Evolutionary conservation across 2,797 vertebrate genomes (phyloP).

Genomic region (Eulemur rubriventer): DNA sequence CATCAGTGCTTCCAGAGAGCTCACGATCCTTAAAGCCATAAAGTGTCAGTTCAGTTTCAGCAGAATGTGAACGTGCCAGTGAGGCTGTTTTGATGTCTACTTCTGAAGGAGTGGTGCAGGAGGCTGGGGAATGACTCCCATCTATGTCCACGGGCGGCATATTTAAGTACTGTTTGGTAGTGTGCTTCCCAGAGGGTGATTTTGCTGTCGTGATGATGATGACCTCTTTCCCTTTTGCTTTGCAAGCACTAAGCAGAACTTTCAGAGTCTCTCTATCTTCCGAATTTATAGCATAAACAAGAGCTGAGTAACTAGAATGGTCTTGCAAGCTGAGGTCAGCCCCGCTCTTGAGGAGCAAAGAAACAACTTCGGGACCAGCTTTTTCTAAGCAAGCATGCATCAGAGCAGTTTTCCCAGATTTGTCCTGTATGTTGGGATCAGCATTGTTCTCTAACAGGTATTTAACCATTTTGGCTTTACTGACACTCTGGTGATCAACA

Average conservation of each 20-base stretch:
- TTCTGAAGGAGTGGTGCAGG: slow-evolving; percentile 86
- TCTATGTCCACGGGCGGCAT: slow-evolving; percentile 88
- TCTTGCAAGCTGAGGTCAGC: slow-evolving; percentile 94
- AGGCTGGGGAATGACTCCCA: slow-evolving; percentile 77
- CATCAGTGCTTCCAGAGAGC: slow-evolving; percentile 54
- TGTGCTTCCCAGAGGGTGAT: slow-evolving; percentile 88
- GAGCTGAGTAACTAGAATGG: slow-evolving; percentile 89
- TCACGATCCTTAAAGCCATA: slow-evolving; percentile 86
- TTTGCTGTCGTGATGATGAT: slow-evolving; percentile 94
- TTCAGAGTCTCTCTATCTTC: slow-evolving; percentile 90
- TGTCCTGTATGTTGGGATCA: slow-evolving; percentile 96
- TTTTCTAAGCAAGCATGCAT: slow-evolving; percentile 93
- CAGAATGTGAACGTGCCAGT: slow-evolving; percentile 74
- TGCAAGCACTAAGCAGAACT: slow-evolving; percentile 89
- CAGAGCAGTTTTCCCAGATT: slow-evolving; percentile 92
- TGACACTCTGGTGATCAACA: slow-evolving; percentile 89
- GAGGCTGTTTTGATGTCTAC: slow-evolving; percentile 85
- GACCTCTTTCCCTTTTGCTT: slow-evolving; percentile 93
- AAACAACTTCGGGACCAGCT: slow-evolving; percentile 89
- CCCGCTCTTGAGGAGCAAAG: slow-evolving; percentile 88
- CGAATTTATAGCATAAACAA: slow-evolving; percentile 91
- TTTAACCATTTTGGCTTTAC: slow-evolving; percentile 92
- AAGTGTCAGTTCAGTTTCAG: slow-evolving; percentile 78
- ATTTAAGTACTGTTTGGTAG: slow-evolving; percentile 92
- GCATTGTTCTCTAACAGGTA: slow-evolving; percentile 95